Conservation (phyloP, 2,888 invertebrate genomes). For the Apomyelois bistriatella region DNA sequence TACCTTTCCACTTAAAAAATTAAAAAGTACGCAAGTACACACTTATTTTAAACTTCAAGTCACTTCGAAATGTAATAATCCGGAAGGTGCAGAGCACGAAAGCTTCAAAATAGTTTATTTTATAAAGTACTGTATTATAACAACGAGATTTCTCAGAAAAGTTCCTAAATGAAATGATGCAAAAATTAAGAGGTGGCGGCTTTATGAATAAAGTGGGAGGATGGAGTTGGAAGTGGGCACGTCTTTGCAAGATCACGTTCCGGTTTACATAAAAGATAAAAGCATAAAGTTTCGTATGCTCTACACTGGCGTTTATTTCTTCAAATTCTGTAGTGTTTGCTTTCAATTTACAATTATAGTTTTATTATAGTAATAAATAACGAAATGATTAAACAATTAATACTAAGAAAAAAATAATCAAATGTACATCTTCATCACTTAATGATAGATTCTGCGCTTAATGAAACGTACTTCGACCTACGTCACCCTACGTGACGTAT, state of each 20-base stretch:
- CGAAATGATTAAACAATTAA: too few relatives aligned
- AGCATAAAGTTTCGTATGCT: neutral
- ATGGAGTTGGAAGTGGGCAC: neutral
- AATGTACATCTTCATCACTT: too few relatives aligned
- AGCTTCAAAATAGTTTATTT: neutral
- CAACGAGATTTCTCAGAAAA: neutral
- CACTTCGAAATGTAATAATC: neutral
- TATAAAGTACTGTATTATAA: neutral
- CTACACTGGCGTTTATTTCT: too few relatives aligned
- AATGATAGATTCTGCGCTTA: too few relatives aligned
- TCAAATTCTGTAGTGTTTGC: too few relatives aligned
- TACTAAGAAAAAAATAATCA: too few relatives aligned
- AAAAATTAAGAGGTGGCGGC: slow-evolving; percentile 1
- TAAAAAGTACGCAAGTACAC: neutral
- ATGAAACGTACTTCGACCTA: too few relatives aligned
- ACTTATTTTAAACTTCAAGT: neutral
- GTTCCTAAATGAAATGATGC: neutral
- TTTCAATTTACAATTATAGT: too few relatives aligned
- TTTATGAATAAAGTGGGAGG: neutral
- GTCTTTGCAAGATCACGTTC: neutral
- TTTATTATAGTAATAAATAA: too few relatives aligned
- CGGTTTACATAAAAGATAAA: neutral
- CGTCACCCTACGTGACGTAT: too few relatives aligned
- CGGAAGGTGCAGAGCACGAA: neutral
- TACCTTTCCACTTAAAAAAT: neutral